Conservation (phyloP, 2,113 vertebrate genomes). For the Xiphorhynchus elegans region DNA sequence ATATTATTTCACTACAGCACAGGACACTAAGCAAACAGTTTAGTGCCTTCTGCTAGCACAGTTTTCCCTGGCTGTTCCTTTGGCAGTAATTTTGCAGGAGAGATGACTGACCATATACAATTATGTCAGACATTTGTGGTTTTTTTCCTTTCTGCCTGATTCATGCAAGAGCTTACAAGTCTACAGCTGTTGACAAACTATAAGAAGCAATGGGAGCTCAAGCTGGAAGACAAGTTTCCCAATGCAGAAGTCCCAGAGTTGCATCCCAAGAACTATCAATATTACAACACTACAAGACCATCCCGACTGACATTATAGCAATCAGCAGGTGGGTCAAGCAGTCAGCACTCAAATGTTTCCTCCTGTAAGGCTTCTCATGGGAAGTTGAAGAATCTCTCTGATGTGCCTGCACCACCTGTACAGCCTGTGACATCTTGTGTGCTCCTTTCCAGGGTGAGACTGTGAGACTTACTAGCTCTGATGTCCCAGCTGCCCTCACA, state of each 20-base stretch:
- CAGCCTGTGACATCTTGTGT: background rate
- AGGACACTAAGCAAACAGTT: background rate
- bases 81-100: background rate
- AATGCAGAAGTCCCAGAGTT: background rate
- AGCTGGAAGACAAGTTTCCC: background rate
- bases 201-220: background rate
- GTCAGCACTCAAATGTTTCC: background rate
- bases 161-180: background rate
- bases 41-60: background rate
- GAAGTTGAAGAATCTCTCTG: background rate
- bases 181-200: background rate
- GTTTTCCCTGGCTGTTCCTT: background rate
- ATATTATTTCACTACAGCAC: background rate
- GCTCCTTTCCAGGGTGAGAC: background rate
- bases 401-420: background rate
- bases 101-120: background rate
- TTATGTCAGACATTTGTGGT: background rate
- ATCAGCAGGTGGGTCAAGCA: background rate
- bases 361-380: background rate
- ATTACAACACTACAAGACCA: rapidly evolving
- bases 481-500: background rate
- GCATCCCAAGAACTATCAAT: background rate
- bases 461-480: background rate
- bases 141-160: background rate
- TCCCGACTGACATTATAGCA: rapidly evolving